phyloP scores from a whole-genome alignment of 2,113 vertebrate genomes.

The Psammodynastes pulverulentus region DNA sequence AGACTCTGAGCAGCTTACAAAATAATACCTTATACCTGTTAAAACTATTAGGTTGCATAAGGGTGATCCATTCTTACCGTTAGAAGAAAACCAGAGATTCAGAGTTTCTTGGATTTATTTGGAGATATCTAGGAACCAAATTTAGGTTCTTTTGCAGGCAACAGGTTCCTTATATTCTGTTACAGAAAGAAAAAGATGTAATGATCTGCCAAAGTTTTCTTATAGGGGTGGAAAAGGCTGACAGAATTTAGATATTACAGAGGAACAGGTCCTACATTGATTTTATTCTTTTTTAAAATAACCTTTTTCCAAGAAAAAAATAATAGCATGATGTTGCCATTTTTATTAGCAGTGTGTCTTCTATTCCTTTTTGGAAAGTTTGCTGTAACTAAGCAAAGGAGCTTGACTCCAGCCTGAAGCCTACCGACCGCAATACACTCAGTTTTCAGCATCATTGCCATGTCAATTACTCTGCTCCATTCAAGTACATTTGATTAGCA shows the following conservation, averaged over 20 bases:
- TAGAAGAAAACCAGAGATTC: background rate
- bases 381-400: conserved; percentile 6
- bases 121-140: background rate
- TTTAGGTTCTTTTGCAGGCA: background rate
- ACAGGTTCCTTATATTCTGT: background rate
- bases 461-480: conserved; percentile 13
- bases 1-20: background rate
- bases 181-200: background rate
- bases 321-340: background rate
- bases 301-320: too few species aligned
- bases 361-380: conserved; percentile 20
- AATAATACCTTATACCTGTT: background rate
- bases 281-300: background rate
- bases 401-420: conserved; percentile 22
- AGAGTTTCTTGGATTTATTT: background rate
- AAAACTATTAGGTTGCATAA: background rate
- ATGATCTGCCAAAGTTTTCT: background rate
- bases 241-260: background rate
- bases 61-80: background rate
- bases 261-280: background rate
- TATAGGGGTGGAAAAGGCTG: background rate
- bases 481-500: conserved; percentile 21
- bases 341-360: background rate
- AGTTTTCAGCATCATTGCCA: conserved; percentile 35
- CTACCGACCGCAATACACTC: background rate